Conservation (phyloP, 2,113 vertebrate species). For the Poeciliopsis occidentalis region DNA sequence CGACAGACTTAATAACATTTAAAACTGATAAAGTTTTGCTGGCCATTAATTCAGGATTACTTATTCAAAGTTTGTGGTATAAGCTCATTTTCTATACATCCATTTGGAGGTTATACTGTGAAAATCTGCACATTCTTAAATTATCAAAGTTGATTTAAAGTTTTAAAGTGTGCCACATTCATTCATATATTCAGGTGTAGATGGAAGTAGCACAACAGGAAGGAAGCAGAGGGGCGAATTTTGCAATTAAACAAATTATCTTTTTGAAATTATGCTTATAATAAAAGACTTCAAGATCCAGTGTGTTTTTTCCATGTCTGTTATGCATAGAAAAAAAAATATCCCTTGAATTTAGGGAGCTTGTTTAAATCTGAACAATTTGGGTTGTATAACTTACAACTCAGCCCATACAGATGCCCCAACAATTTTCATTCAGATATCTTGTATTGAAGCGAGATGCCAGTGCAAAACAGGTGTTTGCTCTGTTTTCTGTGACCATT, state of each 20-base stretch:
- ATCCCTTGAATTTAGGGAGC: too few species aligned
- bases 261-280: neutral
- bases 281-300: neutral
- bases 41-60: neutral
- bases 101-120: neutral
- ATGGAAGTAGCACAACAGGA: too few species aligned
- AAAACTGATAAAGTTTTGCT: conserved; percentile 24
- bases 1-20: conserved; percentile 47
- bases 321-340: too few species aligned
- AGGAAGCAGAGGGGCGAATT: too few species aligned
- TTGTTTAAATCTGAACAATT: neutral
- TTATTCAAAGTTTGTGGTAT: neutral
- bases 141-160: neutral
- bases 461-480: conserved; percentile 77
- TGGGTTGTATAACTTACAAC: neutral
- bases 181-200: neutral
- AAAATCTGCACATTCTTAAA: neutral
- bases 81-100: neutral
- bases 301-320: neutral
- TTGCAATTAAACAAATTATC: too few species aligned
- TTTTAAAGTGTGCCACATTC: neutral
- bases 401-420: neutral
- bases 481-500: conserved; percentile 66
- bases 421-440: conserved; percentile 13
- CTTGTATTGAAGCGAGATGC: conserved; percentile 21